Evolutionary conservation across 2,888 invertebrate genomes (phyloP), one percentile per base, ranked within the genome.

Genomic region (Diachrysia chrysitis): DNA sequence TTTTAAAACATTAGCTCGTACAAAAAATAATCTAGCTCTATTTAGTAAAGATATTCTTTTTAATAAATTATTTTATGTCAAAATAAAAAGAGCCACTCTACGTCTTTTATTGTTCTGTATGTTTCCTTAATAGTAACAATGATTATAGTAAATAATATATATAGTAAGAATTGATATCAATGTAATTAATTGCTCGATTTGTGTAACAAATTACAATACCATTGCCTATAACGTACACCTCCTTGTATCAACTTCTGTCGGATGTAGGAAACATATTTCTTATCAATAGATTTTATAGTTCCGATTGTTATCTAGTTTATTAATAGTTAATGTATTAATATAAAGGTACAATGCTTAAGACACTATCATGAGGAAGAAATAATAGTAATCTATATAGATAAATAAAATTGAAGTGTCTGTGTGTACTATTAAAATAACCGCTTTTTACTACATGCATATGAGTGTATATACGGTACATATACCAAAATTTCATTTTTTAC

Each of bases 181-280:
- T 66, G 67, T 73, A 63, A 73, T 78, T 78, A 78, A 69, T 78
- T 70, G 55, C 59, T 58, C 25, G 21, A 78, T 74, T 74, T 42
- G 71, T 42, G 58, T 64, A 57, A 58, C 32, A 21, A 58, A 66
- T 63, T 66, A 68, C 61, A 80, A 82, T 77, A 63, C 62, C 67
- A 59, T 78, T 65, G 23, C 71, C 23, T 59, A 21, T 57, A 16
- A 58, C 1, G 42, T 51, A 62, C 37, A 65, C 46, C 37, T 14
- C 57, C 37, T 67, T 55, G 55, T 16, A 23, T 21, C n/a, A 23
- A 21, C 19, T 21, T 21, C 12, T 1, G 46, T 46, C 64, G 63
- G 61, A 64, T 63, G 25, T 6, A 77, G 74, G 65, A 71, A 70
- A 62, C 46, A 66, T 57, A 64, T 51, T 25, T 32, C 17, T 35